Evolutionary conservation across 2,113 vertebrate genomes (phyloP).

Genomic region (Solea solea): DNA sequence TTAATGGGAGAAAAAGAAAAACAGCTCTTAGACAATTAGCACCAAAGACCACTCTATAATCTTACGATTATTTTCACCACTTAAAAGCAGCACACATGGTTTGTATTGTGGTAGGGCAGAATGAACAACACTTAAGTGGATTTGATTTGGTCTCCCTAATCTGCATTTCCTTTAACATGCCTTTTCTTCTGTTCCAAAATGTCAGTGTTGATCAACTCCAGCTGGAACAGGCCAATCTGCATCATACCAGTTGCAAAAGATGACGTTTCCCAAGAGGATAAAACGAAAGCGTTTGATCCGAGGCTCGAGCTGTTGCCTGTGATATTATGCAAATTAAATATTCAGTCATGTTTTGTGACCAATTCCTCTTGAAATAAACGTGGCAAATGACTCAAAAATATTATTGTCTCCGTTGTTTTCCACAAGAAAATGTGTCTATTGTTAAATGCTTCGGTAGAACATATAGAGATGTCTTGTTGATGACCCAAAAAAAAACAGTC

Average conservation of each 20-base stretch:
- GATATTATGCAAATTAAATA: slow-evolving; percentile 38
- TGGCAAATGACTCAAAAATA: neutral
- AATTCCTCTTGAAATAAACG: slow-evolving; percentile 6
- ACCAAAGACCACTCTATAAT: slow-evolving; percentile 79
- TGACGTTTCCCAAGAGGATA: slow-evolving; percentile 54
- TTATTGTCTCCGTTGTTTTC: neutral
- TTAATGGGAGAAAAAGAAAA: slow-evolving; percentile 75
- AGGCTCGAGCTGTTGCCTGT: slow-evolving; percentile 26
- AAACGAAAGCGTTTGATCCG: slow-evolving; percentile 39
- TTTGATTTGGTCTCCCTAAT: slow-evolving; percentile 76
- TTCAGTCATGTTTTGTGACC: neutral
- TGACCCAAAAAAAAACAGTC: slow-evolving; percentile 52
- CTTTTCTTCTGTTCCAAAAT: slow-evolving; percentile 70
- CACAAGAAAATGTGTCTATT: neutral
- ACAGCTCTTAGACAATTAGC: slow-evolving; percentile 81
- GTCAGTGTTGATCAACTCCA: slow-evolving; percentile 69
- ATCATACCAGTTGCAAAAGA: slow-evolving; percentile 59
- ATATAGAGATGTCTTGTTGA: slow-evolving; percentile 58
- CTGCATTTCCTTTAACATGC: slow-evolving; percentile 76
- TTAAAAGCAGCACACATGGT: slow-evolving; percentile 80
- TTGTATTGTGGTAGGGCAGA: slow-evolving; percentile 71
- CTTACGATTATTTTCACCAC: slow-evolving; percentile 80
- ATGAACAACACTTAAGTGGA: slow-evolving; percentile 76
- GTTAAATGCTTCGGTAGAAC: neutral
- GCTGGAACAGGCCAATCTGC: slow-evolving; percentile 62